A percentile compares a stretch with the other conserved stretches of the same genome.
Conservation (phyloP, 2,113 vertebrate genomes). For the Corapipo altera region DNA sequence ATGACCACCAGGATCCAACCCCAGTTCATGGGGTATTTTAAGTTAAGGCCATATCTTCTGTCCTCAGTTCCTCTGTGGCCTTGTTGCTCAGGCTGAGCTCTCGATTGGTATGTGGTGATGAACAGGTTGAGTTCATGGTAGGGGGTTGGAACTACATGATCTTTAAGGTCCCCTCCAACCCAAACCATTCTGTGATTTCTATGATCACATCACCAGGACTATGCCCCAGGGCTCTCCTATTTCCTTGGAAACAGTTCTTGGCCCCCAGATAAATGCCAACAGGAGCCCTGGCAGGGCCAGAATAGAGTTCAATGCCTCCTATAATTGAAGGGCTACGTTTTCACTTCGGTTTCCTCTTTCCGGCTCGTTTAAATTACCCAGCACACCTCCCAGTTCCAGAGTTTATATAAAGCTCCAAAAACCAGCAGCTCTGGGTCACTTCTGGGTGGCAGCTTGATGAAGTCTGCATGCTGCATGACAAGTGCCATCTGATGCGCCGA, state of each 20-base stretch:
- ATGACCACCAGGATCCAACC: background rate
- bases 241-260: background rate
- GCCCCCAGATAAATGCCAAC: background rate
- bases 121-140: background rate
- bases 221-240: background rate
- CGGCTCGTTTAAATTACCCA: background rate
- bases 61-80: background rate
- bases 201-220: background rate
- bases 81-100: background rate
- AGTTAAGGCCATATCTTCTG: background rate
- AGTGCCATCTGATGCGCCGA: background rate
- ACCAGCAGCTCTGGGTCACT: background rate
- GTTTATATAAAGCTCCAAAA: background rate
- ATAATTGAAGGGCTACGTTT: background rate
- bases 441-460: background rate
- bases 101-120: background rate
- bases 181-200: background rate
- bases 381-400: background rate
- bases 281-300: background rate
- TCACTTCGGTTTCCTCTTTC: background rate
- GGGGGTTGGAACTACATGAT: background rate
- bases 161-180: background rate
- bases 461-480: background rate
- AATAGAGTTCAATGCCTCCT: background rate
- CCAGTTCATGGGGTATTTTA: rapidly evolving